These are phyloP conservation scores for Bos javanicus DNA, from an alignment of 2,113 vertebrate species.

Conservation along the genomic window DNA sequence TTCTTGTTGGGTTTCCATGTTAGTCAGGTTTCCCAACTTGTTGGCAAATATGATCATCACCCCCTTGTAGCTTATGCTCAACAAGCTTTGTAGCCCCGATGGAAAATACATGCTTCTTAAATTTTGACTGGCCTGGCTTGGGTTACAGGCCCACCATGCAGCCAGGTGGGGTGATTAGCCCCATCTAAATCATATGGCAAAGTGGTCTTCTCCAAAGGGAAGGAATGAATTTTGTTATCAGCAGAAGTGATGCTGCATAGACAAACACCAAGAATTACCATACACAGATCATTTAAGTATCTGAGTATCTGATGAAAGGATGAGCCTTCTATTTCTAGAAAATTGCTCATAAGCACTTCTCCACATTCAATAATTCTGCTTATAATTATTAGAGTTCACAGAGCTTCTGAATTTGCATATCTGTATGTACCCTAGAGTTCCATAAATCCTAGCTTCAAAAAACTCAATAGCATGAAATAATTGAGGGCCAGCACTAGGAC, in stretches of 20 bases:
- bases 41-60: background rate
- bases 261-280: background rate
- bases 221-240: background rate
- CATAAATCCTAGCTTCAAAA: background rate
- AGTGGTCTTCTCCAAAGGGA: background rate
- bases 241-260: background rate
- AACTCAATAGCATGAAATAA: background rate
- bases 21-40: background rate
- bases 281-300: background rate
- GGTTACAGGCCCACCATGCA: background rate
- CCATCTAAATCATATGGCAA: background rate
- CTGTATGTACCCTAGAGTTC: background rate
- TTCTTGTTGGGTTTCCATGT: slow-evolving; percentile 7
- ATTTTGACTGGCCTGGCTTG: background rate
- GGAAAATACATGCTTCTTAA: background rate
- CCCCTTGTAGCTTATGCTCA: background rate
- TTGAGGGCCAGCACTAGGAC: background rate
- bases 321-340: background rate
- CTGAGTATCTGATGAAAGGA: background rate
- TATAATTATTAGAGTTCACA: background rate
- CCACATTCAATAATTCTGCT: background rate
- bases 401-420: background rate
- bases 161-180: background rate
- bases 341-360: background rate
- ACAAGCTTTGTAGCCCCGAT: background rate